A percentile compares a stretch with the other conserved stretches of the same genome.
phyloP scores from a whole-genome alignment of 1,140 invertebrate species.

The Venustaconcha ellipsiformis region DNA sequence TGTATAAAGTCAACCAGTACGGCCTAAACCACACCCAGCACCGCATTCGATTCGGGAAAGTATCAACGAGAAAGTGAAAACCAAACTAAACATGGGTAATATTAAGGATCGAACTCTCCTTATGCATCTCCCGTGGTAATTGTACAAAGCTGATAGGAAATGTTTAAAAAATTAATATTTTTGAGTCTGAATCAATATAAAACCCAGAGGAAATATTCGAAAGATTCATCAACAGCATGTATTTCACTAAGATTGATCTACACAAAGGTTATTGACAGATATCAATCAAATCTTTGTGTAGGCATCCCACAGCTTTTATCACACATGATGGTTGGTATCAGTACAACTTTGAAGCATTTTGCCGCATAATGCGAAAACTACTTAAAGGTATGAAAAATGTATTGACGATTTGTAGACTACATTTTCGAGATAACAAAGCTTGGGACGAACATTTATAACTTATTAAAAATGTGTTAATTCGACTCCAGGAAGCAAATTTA shows the following conservation, averaged over 20 bases:
- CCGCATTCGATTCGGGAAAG: constrained; percentile 59
- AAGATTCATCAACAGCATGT: not conserved
- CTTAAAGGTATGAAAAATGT: constrained; percentile 40
- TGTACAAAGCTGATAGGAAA: constrained; percentile 67
- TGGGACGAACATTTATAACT: constrained; percentile 4
- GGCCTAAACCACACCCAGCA: constrained; percentile 42
- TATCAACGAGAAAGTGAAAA: constrained; percentile 59
- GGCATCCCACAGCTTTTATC: constrained; percentile 16
- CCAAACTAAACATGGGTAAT: not conserved
- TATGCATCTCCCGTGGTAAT: constrained; percentile 68
- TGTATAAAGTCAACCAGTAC: constrained; percentile 9
- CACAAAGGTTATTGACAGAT: constrained; percentile 30
- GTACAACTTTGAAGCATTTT: constrained; percentile 20
- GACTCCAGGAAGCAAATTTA: not conserved
- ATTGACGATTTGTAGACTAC: constrained; percentile 34
- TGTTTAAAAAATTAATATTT: constrained; percentile 27
- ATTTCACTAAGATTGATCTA: constrained; percentile 27
- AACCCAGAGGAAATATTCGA: constrained; percentile 34
- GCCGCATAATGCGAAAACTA: constrained; percentile 46
- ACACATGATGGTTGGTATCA: constrained; percentile 12
- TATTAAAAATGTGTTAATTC: not conserved
- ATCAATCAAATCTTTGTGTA: not conserved
- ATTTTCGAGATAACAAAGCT: constrained; percentile 8
- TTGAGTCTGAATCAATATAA: constrained; percentile 36
- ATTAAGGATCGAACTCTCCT: not conserved